phyloP scores from a whole-genome alignment of 2,888 invertebrate genomes.

The Microdon myrmicae region DNA sequence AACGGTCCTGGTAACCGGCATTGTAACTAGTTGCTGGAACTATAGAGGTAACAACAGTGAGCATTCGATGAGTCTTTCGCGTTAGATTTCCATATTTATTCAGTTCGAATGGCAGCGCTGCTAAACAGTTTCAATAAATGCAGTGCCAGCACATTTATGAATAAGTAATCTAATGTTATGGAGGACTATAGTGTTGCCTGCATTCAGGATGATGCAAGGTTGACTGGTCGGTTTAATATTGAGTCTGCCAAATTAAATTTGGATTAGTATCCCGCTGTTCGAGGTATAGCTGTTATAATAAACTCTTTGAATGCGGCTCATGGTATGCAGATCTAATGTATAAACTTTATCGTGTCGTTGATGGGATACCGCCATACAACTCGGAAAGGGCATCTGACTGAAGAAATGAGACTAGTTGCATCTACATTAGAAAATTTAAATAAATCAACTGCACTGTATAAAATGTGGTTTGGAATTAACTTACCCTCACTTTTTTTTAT shows the following conservation, averaged over 20 bases:
- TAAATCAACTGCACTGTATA: too few relatives aligned
- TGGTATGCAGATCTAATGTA: background rate
- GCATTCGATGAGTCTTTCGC: slow-evolving; percentile 3
- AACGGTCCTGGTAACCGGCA: too few relatives aligned
- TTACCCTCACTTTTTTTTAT: too few relatives aligned
- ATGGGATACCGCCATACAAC: background rate
- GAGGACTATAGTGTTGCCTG: too few relatives aligned
- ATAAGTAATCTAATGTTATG: slow-evolving; percentile 37
- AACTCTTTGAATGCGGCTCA: background rate
- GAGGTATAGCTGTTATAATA: background rate
- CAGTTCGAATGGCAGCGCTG: slow-evolving; percentile 52
- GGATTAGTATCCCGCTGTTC: slow-evolving; percentile 14
- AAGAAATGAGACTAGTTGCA: too few relatives aligned
- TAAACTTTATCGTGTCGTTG: slow-evolving; percentile 1
- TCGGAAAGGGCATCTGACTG: too few relatives aligned
- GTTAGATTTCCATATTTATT: slow-evolving; percentile 53
- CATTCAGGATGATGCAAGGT: too few relatives aligned
- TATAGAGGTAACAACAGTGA: background rate
- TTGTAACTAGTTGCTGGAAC: background rate
- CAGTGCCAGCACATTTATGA: slow-evolving; percentile 52
- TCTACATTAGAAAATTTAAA: too few relatives aligned
- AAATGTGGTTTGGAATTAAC: too few relatives aligned
- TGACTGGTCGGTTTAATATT: too few relatives aligned
- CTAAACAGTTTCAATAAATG: slow-evolving; percentile 53
- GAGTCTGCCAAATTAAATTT: slow-evolving; percentile 29